These are phyloP conservation scores for Cyrtodaria siliqua DNA, from an alignment of 2,888 invertebrate genomes.

Conservation along the genomic window DNA sequence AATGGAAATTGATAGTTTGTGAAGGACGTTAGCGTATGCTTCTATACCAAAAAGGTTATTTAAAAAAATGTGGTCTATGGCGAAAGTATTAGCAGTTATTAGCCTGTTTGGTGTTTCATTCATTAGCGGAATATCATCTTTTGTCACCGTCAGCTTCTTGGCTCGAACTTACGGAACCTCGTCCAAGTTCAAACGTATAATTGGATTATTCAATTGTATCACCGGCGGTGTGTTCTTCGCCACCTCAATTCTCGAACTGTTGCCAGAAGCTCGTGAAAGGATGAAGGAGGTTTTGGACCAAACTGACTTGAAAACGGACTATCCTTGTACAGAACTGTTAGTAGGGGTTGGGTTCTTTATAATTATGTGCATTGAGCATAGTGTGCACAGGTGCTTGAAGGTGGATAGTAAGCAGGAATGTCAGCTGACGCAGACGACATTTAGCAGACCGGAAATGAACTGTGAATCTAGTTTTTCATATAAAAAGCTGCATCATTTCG, in stretches of 20 bases:
- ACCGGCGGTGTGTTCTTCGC: slow-evolving; percentile 49
- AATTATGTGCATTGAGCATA: slow-evolving; percentile 37
- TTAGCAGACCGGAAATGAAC: no score
- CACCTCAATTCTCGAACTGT: slow-evolving; percentile 25
- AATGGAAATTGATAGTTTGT: no score
- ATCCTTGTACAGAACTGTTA: slow-evolving; percentile 26
- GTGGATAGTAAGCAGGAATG: no score
- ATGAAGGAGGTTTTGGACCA: slow-evolving; percentile 13
- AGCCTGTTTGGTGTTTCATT: slow-evolving; percentile 59
- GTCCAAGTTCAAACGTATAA: slow-evolving; percentile 3
- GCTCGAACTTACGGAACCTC: neutral
- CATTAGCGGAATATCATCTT: slow-evolving; percentile 58
- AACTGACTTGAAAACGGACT: slow-evolving; percentile 8
- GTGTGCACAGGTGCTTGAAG: slow-evolving; percentile 25
- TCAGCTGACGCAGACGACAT: no score
- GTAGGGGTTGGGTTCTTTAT: slow-evolving; percentile 33
- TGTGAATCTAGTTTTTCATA: no score
- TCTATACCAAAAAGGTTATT: no score
- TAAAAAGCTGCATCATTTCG: no score
- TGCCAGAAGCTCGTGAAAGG: slow-evolving; percentile 30
- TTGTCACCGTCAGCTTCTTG: slow-evolving; percentile 30
- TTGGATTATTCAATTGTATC: slow-evolving; percentile 37
- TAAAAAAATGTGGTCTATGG: slow-evolving; percentile 33
- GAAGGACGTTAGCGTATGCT: no score
- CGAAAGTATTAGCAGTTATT: slow-evolving; percentile 58